These are phyloP conservation scores for Xanthia togata DNA, from an alignment of 2,888 invertebrate species.

Conservation along the genomic window DNA sequence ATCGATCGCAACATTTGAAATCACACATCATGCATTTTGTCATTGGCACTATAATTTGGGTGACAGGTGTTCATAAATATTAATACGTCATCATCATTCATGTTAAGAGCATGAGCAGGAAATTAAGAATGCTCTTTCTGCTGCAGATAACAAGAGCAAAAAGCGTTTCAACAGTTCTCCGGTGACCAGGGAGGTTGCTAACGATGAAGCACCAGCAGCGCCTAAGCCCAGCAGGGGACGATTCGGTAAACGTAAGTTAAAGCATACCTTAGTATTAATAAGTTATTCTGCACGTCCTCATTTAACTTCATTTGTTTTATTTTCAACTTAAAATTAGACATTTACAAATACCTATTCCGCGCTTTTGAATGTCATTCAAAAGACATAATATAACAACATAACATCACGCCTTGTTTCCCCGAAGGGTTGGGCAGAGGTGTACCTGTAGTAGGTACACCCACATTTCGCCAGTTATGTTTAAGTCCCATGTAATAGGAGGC, in stretches of 20 bases:
- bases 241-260: slow-evolving; percentile 85
- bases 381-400: too few species aligned
- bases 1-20: slow-evolving; percentile 12
- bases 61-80: slow-evolving; percentile 28
- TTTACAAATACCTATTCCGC: neutral
- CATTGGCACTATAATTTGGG: slow-evolving; percentile 42
- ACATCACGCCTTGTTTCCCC: too few species aligned
- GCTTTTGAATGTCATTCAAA: neutral
- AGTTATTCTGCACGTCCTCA: neutral
- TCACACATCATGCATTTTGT: slow-evolving; percentile 25
- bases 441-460: too few species aligned
- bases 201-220: slow-evolving; percentile 79
- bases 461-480: too few species aligned
- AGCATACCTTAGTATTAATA: neutral
- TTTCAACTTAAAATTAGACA: neutral
- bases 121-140: slow-evolving; percentile 12
- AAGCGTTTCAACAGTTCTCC: slow-evolving; percentile 79
- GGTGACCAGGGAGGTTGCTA: slow-evolving; percentile 77
- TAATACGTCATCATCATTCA: slow-evolving; percentile 2
- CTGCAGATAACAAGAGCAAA: slow-evolving; percentile 60
- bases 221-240: slow-evolving; percentile 83
- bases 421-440: too few species aligned
- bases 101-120: neutral
- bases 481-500: too few species aligned
- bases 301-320: neutral